These are phyloP conservation scores for Thaumetopoea pityocampa DNA, from an alignment of 1,140 invertebrate species.

Conservation along the genomic window DNA sequence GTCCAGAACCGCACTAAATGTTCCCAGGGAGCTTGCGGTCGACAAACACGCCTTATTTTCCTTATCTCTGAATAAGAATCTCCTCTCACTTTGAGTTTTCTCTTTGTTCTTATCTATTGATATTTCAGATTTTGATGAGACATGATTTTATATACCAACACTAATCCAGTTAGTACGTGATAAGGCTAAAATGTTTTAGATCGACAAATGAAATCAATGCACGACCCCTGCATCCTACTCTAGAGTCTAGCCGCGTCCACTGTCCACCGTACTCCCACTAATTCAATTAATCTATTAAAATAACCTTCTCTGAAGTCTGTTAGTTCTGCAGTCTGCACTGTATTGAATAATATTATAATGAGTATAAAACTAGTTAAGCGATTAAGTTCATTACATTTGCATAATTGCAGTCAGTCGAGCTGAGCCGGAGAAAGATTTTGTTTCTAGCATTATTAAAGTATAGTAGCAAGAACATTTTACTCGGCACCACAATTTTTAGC, in stretches of 20 bases:
- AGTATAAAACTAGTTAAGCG: constrained; percentile 24
- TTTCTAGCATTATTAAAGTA: constrained; percentile 17
- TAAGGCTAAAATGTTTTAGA: constrained; percentile 32
- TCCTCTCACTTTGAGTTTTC: constrained; percentile 34
- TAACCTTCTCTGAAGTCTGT: constrained; percentile 42
- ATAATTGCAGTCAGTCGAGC: constrained; percentile 12
- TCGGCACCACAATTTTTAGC: constrained; percentile 41
- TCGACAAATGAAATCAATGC: constrained; percentile 49
- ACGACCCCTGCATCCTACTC: constrained; percentile 29
- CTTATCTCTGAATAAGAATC: constrained; percentile 46
- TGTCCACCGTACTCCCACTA: constrained; percentile 46
- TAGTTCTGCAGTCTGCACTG: constrained; percentile 27
- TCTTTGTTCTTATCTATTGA: constrained; percentile 27
- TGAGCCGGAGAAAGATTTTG: constrained; percentile 7
- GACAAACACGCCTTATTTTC: constrained; percentile 40
- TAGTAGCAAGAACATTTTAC: constrained; percentile 32
- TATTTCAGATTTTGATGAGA: constrained; percentile 20
- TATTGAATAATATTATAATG: constrained; percentile 26
- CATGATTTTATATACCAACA: constrained; percentile 10
- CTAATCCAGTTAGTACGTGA: constrained; percentile 19
- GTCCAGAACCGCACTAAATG: constrained; percentile 49
- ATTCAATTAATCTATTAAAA: constrained; percentile 66
- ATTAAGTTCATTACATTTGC: constrained; percentile 21
- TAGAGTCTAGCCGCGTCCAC: constrained; percentile 48
- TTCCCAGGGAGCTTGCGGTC: constrained; percentile 36